Evolutionary conservation across 2,797 vertebrate species (phyloP).

Genomic region (Danio kyathit): DNA sequence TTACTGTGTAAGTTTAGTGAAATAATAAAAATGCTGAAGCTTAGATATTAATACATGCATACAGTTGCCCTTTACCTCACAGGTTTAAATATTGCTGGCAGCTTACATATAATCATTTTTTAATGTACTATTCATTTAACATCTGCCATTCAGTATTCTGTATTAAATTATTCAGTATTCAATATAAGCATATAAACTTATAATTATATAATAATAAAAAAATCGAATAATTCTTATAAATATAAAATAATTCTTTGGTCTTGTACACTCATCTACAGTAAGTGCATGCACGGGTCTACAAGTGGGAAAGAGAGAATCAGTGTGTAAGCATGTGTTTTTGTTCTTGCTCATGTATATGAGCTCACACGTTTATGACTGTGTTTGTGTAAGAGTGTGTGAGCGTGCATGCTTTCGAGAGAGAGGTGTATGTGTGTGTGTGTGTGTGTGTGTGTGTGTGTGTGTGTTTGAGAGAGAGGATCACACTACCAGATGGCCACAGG

Average conservation of each 20-base stretch:
- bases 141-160: no score
- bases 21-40: no score
- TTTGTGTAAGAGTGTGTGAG: constrained; percentile 15
- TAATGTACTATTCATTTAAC: no score
- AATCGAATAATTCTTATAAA: no score
- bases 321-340: constrained; percentile 20
- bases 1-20: no score
- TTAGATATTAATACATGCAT: no score
- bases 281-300: not conserved
- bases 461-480: constrained; percentile 20
- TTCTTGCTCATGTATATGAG: constrained; percentile 16
- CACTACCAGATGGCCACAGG: constrained; percentile 52
- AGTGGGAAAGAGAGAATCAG: not conserved
- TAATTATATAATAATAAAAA: no score
- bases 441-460: not conserved
- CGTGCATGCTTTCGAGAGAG: constrained; percentile 14
- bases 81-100: no score
- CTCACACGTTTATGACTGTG: constrained; percentile 27
- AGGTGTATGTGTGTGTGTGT: constrained; percentile 3
- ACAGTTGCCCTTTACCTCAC: no score
- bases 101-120: no score
- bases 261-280: not conserved
- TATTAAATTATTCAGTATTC: not conserved
- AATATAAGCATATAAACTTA: not conserved
- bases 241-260: not conserved